Base-by-base conservation (phyloP, 1,140 invertebrate species). In the Pseudomyrmex pallidus region DNA sequence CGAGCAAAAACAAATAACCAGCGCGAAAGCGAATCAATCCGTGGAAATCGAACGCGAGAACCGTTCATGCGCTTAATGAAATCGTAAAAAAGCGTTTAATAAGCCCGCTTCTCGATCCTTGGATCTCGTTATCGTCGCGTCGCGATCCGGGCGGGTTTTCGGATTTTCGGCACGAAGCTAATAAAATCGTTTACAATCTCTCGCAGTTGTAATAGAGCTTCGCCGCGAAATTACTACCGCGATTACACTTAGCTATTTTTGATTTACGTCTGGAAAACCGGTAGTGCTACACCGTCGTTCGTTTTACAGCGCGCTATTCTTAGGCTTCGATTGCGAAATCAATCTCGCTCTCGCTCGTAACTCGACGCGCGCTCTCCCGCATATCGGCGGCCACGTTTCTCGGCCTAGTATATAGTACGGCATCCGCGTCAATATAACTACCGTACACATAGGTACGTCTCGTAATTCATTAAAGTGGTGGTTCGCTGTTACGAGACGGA, bases 241-340 rank as follows among this genome's bases (percentile, higher is more conserved):
- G 76, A 85, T 85, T 63, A 78, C 86, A 68, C 86, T 83, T 80
- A 52, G 77, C 73, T 85, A 85, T 88, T 85, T 73, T 85, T 88
- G 87, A 89, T 89, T 89, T 89, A 88, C 84, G 80, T 64, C 10
- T 57, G 67, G 35, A 80, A 89, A 88, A 89, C 87, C 87, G 84
- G 87, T 88, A 88, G 87, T 88, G 22, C 48, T 12, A 25, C 20
- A 48, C 35, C 20, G 22, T 25, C 63, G 59, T 25, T 78, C 83
- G 46, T 89, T 89, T 89, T 85, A 80, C 73, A 72, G 72, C 80
- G 62, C 64, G 84, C 86, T 89, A 89, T 89, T 89, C 87, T 89
- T 89, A 72, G 87, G 50, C 80, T 89, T 84, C 88, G 88, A 89
- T 89, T 89, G 87, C 88, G 84, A 89, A 89, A 89, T 89, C 88